Conservation (phyloP, 37 sponge, comb jelly and placozoan species). For the Axinella damicornis region DNA sequence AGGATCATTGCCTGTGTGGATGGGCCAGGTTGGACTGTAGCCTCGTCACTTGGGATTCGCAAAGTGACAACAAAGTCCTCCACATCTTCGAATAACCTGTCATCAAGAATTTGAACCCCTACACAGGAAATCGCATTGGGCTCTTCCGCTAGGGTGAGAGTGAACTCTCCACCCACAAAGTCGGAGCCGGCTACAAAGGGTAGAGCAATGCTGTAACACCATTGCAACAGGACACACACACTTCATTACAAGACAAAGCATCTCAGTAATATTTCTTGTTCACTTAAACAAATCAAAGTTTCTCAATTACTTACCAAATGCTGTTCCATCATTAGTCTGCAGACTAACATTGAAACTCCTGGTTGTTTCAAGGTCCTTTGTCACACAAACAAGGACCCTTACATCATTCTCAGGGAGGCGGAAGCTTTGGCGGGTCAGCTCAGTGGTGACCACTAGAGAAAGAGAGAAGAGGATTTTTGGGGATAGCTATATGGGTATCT, state of each 20-base stretch:
- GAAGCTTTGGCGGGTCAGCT: not conserved
- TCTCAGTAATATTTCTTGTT: too few relatives aligned
- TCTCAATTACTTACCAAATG: constrained; percentile 1
- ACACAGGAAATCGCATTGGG: constrained; percentile 20
- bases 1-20: not conserved
- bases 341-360: constrained; percentile 4
- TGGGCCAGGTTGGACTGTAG: not conserved
- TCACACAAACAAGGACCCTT: constrained; percentile 4
- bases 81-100: constrained; percentile 19
- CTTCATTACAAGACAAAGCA: too few relatives aligned
- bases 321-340: constrained; percentile 19
- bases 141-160: constrained; percentile 1
- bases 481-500: too few relatives aligned
- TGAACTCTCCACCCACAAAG: constrained; percentile 15
- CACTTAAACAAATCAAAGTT: too few relatives aligned
- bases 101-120: constrained; percentile 4
- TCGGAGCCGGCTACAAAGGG: constrained; percentile 9
- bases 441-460: constrained; percentile 11
- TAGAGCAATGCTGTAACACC: too few relatives aligned
- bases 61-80: constrained; percentile 8
- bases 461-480: not conserved
- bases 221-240: too few relatives aligned
- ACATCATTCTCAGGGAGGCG: not conserved
- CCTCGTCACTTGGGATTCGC: not conserved
- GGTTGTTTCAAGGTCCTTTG: constrained; percentile 32